Evolutionary conservation across 2,797 vertebrate genomes (phyloP).

Genomic region (Nyctibius grandis): DNA sequence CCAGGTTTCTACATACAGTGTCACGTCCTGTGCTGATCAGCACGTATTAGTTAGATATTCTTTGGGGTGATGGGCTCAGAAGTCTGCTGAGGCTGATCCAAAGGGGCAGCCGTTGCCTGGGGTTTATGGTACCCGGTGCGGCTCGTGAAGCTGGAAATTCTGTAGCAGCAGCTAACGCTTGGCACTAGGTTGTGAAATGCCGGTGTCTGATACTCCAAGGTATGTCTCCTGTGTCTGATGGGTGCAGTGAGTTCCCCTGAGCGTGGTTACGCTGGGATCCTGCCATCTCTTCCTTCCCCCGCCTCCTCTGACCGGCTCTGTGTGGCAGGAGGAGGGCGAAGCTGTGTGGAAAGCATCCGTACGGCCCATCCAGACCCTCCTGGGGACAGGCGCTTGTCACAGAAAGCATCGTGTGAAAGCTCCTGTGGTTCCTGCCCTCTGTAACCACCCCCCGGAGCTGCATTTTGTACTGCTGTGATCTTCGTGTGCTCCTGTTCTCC

Average conservation of each 20-base stretch:
- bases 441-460: not conserved
- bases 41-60: fast-evolving
- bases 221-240: not conserved
- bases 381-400: not conserved
- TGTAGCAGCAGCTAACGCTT: not conserved
- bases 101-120: not conserved
- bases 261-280: fast-evolving
- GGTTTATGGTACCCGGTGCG: not conserved
- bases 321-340: not conserved
- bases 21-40: not conserved
- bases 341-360: not conserved
- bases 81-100: not conserved
- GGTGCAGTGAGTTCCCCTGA: not conserved
- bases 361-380: not conserved
- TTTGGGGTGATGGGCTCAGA: not conserved
- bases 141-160: not conserved
- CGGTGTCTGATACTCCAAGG: fast-evolving
- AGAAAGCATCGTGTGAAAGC: fast-evolving
- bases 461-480: not conserved
- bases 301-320: not conserved
- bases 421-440: not conserved
- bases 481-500: not conserved
- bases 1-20: fast-evolving
- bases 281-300: not conserved
- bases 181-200: not conserved